These are phyloP conservation scores for Philaethria dido DNA, from an alignment of 2,888 invertebrate species.

Conservation along the genomic window DNA sequence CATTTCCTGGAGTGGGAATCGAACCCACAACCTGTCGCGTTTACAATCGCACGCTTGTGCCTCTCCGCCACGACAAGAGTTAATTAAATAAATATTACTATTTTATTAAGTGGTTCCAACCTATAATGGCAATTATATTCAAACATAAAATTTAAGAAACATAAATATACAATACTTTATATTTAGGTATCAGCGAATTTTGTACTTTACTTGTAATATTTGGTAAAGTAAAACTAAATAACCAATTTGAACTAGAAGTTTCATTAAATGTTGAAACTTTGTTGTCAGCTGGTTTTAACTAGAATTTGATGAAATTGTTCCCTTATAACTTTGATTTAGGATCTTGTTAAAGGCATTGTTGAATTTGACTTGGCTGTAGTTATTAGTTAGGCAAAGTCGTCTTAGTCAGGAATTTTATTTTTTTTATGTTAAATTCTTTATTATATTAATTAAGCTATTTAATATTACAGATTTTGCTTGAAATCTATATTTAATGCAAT, in stretches of 20 bases:
- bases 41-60: too few species aligned
- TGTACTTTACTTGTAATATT: background rate
- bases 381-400: background rate
- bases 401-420: too few species aligned
- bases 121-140: too few species aligned
- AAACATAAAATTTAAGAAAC: too few species aligned
- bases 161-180: background rate
- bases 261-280: slow-evolving; percentile 24
- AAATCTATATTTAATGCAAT: too few species aligned
- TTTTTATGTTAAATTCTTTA: background rate
- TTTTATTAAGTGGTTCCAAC: too few species aligned
- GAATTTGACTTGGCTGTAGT: slow-evolving; percentile 13
- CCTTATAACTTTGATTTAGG: slow-evolving; percentile 26
- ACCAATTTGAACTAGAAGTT: slow-evolving; percentile 8
- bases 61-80: too few species aligned
- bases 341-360: slow-evolving; percentile 23
- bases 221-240: background rate
- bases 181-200: background rate
- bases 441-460: too few species aligned
- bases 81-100: too few species aligned
- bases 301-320: slow-evolving; percentile 27
- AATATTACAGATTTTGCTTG: background rate
- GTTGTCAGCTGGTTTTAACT: slow-evolving; percentile 28
- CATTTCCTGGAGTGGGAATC: too few species aligned
- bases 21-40: too few species aligned